Base-by-base conservation (phyloP, 2,888 invertebrate genomes). In the Oscheius onirici region DNA sequence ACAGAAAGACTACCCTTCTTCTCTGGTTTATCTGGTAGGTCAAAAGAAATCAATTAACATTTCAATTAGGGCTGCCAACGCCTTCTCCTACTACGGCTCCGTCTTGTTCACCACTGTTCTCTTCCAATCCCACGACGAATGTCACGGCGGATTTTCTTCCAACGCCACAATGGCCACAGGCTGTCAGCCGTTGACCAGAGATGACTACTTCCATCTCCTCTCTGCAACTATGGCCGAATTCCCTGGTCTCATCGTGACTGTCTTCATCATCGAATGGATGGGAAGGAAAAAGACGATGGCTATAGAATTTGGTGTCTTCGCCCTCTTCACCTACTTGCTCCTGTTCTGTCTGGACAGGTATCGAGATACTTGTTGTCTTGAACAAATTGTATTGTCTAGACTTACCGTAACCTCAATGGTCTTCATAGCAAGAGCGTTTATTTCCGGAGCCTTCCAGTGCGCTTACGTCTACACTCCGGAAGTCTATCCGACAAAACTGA, bases 381-480 rank as follows among this genome's bases (percentile, higher is more conserved):
- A n/a, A n/a, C n/a, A n/a, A n/a, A n/a, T n/a, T n/a, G n/a, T n/a
- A n/a, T 11, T 40, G 15, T 65, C 22, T 61, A 86, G 87, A 54
- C 72, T 76, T 51, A 80, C 81, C 41, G 83, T 95, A 79, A 95
- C 95, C 0, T 91, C 93, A 61, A 91, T 94, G 79, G 89, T 96
- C 76, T 95, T 95, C 88, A 88, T 95, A 80, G 94, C 95, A 0
- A 91, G 96, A 80, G 95, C 94, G 3, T 93, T 95, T 75, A 94
- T 95, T 82, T 94, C 95, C 22, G 95, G 95, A 0, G 92, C 95
- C 1, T 96, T 96, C 88, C 95, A 95, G 91, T 95, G 95, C 0
- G 94, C 95, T 0, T 96, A 95, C 87, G 95, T 95, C 5, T 96
- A 96, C 87, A 96, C 95, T 6, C 95, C 95, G 8, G 95, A 95